Evolutionary conservation across 2,888 invertebrate species (phyloP).

Genomic region (Cerastis rubricosa): DNA sequence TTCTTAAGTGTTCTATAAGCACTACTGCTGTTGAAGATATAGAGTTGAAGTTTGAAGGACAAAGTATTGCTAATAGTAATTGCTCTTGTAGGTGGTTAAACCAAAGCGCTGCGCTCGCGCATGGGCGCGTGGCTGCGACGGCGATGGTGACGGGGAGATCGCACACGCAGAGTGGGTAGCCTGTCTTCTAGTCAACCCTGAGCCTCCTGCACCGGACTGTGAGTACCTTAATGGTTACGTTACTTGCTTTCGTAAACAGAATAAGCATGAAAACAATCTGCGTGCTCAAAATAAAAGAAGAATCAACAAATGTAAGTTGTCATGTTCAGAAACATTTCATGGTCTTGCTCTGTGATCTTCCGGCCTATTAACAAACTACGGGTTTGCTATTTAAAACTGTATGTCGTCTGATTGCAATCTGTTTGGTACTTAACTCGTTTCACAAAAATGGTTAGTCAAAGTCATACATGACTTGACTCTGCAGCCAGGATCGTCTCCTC

Average conservation of each 20-base stretch:
- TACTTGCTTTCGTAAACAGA: background rate
- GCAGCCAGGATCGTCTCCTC: too few species aligned
- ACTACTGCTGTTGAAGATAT: background rate
- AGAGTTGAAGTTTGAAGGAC: background rate
- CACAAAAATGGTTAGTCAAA: background rate
- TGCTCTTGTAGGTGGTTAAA: conserved; percentile 92
- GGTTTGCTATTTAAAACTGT: background rate
- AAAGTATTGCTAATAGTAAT: background rate
- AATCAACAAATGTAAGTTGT: conserved; percentile 40
- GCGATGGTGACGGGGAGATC: conserved; percentile 95
- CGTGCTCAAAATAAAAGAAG: conserved; percentile 18
- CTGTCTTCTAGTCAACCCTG: conserved; percentile 92
- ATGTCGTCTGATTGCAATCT: background rate
- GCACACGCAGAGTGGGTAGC: conserved; percentile 96
- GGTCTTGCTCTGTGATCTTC: background rate
- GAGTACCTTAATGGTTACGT: conserved; percentile 88
- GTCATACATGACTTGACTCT: too few species aligned
- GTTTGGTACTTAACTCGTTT: background rate
- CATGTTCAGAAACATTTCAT: conserved; percentile 15
- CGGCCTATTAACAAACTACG: conserved; percentile 2
- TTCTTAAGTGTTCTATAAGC: background rate
- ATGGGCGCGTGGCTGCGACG: conserved; percentile 97
- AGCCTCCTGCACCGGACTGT: conserved; percentile 95
- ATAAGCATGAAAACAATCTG: conserved; percentile 1
- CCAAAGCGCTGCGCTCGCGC: conserved; percentile 97